Evolutionary conservation across 2,888 invertebrate species (phyloP).

Genomic region (Lordiphosa andalusiaca): DNA sequence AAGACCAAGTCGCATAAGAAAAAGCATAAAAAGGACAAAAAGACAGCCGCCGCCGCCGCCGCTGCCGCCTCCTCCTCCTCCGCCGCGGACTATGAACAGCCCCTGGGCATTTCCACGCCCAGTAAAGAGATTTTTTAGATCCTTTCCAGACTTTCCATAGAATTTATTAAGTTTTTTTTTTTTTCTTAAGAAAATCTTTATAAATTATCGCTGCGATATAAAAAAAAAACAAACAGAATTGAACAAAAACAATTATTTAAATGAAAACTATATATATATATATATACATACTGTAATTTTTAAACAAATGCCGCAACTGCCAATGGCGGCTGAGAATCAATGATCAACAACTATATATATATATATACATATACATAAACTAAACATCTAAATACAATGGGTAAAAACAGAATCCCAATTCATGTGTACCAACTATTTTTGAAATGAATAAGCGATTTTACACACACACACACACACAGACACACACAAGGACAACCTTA

Average conservation of each 20-base stretch:
- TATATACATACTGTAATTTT: neutral
- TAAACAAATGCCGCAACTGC: conserved; percentile 42
- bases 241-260: conserved; percentile 23
- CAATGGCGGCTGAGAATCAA: conserved; percentile 1
- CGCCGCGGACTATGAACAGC: conserved; percentile 89
- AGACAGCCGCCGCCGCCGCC: conserved; percentile 17
- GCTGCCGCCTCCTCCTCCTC: conserved; percentile 5
- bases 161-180: conserved; percentile 23
- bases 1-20: conserved; percentile 65
- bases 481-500: neutral
- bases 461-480: conserved; percentile 1
- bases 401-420: too few species aligned
- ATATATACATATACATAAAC: neutral
- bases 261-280: conserved; percentile 1
- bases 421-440: conserved; percentile 11
- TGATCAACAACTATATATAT: too few species aligned
- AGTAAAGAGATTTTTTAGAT: conserved; percentile 89
- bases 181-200: conserved; percentile 23
- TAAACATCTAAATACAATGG: too few species aligned
- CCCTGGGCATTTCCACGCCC: conserved; percentile 94
- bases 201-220: conserved; percentile 67
- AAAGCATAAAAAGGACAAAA: conserved; percentile 78
- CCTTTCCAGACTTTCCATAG: conserved; percentile 30
- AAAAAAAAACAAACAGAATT: conserved; percentile 51
- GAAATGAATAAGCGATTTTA: conserved; percentile 9